Conservation (phyloP, 2,113 vertebrate genomes). For the Loxodonta africana region DNA sequence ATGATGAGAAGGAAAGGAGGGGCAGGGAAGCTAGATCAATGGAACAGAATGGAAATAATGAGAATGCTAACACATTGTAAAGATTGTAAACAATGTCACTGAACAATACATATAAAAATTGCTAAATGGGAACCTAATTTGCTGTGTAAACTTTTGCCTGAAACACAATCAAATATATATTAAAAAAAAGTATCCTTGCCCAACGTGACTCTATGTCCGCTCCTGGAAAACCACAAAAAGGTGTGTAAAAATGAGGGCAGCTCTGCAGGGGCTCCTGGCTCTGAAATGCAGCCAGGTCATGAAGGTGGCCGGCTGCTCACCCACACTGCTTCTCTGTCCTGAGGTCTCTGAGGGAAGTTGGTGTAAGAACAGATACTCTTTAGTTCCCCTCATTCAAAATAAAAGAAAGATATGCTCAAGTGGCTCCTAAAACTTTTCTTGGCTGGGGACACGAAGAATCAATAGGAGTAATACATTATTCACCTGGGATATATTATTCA, state of each 20-base stretch:
- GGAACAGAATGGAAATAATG: neutral
- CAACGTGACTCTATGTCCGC: neutral
- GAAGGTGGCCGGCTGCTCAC: neutral
- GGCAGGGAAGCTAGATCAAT: neutral
- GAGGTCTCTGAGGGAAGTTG: neutral
- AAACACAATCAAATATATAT: neutral
- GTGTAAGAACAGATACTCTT: neutral
- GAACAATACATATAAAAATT: neutral
- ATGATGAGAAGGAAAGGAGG: neutral
- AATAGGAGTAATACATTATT: conserved; percentile 9
- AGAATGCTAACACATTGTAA: neutral
- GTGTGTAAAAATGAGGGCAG: neutral
- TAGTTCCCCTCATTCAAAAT: neutral
- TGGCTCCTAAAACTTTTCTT: conserved; percentile 50
- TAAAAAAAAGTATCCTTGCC: neutral
- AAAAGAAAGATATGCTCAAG: conserved; percentile 39
- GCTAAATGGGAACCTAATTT: neutral
- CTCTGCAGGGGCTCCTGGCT: neutral
- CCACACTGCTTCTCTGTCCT: neutral
- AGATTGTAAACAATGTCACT: neutral
- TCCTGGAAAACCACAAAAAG: neutral
- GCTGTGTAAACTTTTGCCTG: neutral
- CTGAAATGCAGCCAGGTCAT: neutral
- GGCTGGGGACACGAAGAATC: conserved; percentile 15
- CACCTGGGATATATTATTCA: conserved; percentile 46